These are phyloP conservation scores for Otolemur garnettii DNA, from an alignment of 2,113 vertebrate species.

Conservation along the genomic window DNA sequence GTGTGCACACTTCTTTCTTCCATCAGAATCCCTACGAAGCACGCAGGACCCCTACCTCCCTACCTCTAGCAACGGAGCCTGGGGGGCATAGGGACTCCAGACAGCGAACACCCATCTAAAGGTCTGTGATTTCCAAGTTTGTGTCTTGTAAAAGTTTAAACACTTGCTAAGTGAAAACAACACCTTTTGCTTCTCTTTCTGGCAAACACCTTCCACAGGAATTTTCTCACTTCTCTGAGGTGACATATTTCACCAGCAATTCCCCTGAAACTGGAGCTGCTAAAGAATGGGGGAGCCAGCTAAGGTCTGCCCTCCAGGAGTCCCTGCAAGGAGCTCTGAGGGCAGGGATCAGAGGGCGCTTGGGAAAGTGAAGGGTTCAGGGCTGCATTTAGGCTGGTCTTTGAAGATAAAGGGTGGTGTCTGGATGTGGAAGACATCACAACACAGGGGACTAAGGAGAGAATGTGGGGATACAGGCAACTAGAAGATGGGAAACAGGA, in stretches of 20 bases:
- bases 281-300: neutral
- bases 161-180: slow-evolving; percentile 75
- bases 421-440: neutral
- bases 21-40: neutral
- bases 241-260: slow-evolving; percentile 41
- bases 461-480: neutral
- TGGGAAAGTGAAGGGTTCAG: neutral
- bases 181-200: slow-evolving; percentile 72
- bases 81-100: neutral
- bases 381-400: neutral
- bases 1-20: neutral
- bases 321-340: neutral
- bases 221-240: slow-evolving; percentile 76
- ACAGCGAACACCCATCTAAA: neutral
- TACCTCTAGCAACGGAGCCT: neutral
- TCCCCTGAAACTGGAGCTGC: neutral
- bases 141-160: slow-evolving; percentile 78
- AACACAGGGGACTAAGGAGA: neutral
- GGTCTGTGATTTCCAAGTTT: slow-evolving; percentile 45
- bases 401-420: neutral
- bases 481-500: neutral
- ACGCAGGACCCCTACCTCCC: too few species aligned
- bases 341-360: neutral
- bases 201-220: slow-evolving; percentile 66
- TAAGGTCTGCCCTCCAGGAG: neutral